These are phyloP conservation scores for Illadopsis cleaveri DNA, from an alignment of 2,113 vertebrate genomes.

Conservation along the genomic window DNA sequence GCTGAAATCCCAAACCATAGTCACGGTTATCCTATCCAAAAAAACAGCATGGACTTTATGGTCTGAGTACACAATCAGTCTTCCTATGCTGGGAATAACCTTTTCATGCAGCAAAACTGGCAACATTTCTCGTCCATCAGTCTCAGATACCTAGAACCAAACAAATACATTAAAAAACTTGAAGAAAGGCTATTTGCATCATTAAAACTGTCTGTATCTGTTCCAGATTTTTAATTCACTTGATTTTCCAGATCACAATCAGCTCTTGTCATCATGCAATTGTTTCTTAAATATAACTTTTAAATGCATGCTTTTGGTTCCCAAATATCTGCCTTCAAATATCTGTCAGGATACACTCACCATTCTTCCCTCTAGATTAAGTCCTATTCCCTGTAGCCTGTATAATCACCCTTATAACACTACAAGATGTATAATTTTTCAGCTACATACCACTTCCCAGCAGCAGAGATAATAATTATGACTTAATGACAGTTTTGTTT, in stretches of 20 bases:
- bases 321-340: neutral
- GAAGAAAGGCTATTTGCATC: neutral
- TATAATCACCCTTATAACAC: neutral
- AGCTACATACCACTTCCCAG: slow-evolving; percentile 76
- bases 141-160: slow-evolving; percentile 53
- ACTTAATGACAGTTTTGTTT: slow-evolving; percentile 71
- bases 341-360: neutral
- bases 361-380: neutral
- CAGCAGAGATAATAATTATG: slow-evolving; percentile 72
- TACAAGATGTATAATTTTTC: neutral
- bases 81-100: slow-evolving; percentile 59
- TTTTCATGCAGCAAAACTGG: slow-evolving; percentile 68
- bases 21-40: slow-evolving; percentile 67
- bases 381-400: neutral
- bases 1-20: slow-evolving; percentile 72
- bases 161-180: neutral
- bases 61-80: slow-evolving; percentile 73
- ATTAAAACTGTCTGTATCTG: neutral
- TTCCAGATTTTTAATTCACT: neutral
- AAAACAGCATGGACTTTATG: slow-evolving; percentile 70
- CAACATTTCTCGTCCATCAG: slow-evolving; percentile 37
- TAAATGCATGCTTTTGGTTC: neutral
- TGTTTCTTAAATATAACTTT: neutral
- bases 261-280: neutral
- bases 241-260: neutral